Percentiles rank a stretch among this genome's conserved stretches.
phyloP scores from a whole-genome alignment of 2,797 vertebrate species.

The Gadopsis bispinosus region DNA sequence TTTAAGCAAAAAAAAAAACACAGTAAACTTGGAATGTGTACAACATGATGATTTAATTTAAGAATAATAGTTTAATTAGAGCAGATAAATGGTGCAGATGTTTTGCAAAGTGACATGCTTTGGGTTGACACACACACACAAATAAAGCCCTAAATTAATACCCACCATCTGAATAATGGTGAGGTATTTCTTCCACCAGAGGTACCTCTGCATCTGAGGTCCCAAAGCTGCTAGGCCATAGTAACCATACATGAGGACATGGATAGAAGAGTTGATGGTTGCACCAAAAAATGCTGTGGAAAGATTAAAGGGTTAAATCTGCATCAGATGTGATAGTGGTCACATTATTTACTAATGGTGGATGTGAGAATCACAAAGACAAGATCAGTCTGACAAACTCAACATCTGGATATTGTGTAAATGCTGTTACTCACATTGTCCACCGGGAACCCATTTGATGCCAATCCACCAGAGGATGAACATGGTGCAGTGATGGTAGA shows the following conservation, averaged over 20 bases:
- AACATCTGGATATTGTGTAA: not conserved
- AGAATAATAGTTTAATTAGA: too few relatives aligned
- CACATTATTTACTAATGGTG: not conserved
- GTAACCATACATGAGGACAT: conserved; percentile 98
- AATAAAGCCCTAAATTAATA: conserved; percentile 5
- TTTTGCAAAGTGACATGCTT: not conserved
- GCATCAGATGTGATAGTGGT: not conserved
- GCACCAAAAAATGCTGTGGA: conserved; percentile 95
- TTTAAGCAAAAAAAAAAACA: not conserved
- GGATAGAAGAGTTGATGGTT: conserved; percentile 95
- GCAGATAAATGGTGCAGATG: too few relatives aligned
- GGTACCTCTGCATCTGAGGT: conserved; percentile 96
- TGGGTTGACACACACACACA: not conserved
- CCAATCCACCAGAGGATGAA: conserved; percentile 99
- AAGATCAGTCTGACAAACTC: not conserved
- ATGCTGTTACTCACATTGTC: conserved; percentile 90
- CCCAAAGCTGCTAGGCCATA: conserved; percentile 96
- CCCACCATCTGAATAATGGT: conserved; percentile 97
- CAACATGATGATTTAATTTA: not conserved
- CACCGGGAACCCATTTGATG: conserved; percentile 99
- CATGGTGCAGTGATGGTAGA: conserved; percentile 99
- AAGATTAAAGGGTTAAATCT: not conserved
- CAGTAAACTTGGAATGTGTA: not conserved
- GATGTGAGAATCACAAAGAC: not conserved
- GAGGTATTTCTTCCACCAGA: conserved; percentile 99